Conservation (phyloP, 1,140 invertebrate species). For the Diprion similis region DNA sequence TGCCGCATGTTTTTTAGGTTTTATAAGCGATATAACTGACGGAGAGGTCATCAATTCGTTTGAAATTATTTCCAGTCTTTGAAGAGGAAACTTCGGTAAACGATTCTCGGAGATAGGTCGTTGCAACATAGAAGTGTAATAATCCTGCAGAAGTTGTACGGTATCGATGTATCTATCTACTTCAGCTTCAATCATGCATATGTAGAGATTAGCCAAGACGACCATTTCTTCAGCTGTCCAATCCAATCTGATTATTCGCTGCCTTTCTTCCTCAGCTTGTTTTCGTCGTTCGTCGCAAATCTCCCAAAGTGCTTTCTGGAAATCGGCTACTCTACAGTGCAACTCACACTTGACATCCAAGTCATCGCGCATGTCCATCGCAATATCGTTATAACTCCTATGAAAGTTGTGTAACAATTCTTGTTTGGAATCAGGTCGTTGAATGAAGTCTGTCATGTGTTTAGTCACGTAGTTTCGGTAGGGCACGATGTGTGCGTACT, state of each 20-base stretch:
- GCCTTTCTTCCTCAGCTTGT: constrained; percentile 60
- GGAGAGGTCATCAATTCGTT: not conserved
- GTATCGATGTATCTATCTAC: constrained; percentile 63
- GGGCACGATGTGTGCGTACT: constrained; percentile 60
- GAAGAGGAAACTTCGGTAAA: constrained; percentile 20
- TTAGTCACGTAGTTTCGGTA: constrained; percentile 60
- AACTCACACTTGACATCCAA: constrained; percentile 58
- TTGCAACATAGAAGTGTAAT: constrained; percentile 61
- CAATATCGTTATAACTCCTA: constrained; percentile 64
- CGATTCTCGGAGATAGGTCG: constrained; percentile 25
- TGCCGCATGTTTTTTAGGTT: not conserved
- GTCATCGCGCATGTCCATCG: constrained; percentile 62
- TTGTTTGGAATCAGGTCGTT: constrained; percentile 63
- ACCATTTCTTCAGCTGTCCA: constrained; percentile 62
- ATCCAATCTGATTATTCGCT: constrained; percentile 57
- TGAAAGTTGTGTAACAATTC: constrained; percentile 63
- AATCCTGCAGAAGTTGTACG: constrained; percentile 63
- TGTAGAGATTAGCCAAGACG: constrained; percentile 62
- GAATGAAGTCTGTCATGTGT: constrained; percentile 62
- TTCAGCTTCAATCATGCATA: constrained; percentile 64
- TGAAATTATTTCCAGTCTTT: constrained; percentile 14
- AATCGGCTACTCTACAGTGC: constrained; percentile 54
- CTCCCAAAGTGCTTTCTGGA: constrained; percentile 52
- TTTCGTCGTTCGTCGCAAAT: constrained; percentile 64
- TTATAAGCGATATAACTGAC: not conserved